Conservation (phyloP, 2,888 invertebrate species). For the Drosophila histrio region DNA sequence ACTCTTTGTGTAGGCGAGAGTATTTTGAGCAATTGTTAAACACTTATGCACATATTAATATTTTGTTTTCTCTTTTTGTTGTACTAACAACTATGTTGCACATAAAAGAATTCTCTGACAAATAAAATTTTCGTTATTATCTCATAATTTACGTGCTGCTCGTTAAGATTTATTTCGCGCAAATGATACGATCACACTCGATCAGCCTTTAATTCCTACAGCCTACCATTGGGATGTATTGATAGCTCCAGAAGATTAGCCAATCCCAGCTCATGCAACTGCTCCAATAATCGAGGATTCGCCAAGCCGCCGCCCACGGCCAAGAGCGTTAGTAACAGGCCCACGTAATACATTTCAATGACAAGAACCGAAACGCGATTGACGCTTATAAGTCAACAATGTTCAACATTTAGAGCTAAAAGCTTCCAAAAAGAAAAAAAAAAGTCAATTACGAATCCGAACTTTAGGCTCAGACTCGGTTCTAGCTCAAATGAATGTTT, state of each 20-base stretch:
- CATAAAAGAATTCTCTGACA: too few species aligned
- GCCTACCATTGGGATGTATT: conserved; percentile 56
- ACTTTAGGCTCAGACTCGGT: not conserved
- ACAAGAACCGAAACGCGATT: not conserved
- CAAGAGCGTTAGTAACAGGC: conserved; percentile 32
- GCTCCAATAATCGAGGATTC: conserved; percentile 35
- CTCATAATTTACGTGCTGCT: too few species aligned
- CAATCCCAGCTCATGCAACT: conserved; percentile 56
- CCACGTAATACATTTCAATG: conserved; percentile 41
- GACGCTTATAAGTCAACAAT: conserved; percentile 26
- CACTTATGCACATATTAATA: too few species aligned
- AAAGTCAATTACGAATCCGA: conserved; percentile 9
- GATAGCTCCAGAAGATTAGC: conserved; percentile 53
- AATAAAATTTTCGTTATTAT: too few species aligned
- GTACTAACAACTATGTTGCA: too few species aligned
- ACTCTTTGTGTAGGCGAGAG: too few species aligned
- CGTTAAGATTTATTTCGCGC: too few species aligned
- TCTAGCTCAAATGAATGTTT: not conserved
- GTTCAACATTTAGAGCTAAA: not conserved
- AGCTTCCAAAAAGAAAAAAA: not conserved
- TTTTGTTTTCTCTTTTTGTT: too few species aligned
- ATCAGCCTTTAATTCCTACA: not conserved
- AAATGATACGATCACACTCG: too few species aligned
- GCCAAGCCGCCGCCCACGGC: not conserved
- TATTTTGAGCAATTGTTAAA: too few species aligned